phyloP scores from a whole-genome alignment of 2,797 vertebrate species.

The Helicolenus hilgendorfi region DNA sequence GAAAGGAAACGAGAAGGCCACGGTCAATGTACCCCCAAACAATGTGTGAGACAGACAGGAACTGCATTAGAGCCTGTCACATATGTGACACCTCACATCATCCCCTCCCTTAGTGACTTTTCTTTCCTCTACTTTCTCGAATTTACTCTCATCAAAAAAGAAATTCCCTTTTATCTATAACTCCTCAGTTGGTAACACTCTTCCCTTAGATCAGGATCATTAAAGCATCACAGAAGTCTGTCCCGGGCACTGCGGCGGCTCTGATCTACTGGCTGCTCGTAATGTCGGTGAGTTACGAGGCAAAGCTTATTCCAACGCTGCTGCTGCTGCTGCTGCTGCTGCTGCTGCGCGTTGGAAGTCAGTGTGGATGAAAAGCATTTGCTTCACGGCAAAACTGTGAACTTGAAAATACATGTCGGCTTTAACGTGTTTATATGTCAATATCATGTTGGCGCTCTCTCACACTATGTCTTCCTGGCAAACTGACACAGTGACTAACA shows the following conservation, averaged over 20 bases:
- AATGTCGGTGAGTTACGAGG: neutral
- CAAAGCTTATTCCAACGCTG: neutral
- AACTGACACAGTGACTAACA: neutral
- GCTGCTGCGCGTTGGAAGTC: neutral
- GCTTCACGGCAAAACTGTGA: neutral
- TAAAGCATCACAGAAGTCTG: constrained; percentile 7
- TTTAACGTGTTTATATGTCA: constrained; percentile 4
- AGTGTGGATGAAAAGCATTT: neutral
- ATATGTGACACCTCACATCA: neutral
- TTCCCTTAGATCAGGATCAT: constrained; percentile 29
- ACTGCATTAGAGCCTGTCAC: neutral
- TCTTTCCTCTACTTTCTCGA: neutral
- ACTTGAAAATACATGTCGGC: neutral
- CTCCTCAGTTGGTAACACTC: neutral
- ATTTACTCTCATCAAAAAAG: constrained; percentile 28
- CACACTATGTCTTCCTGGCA: neutral
- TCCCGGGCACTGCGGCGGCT: neutral
- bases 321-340: neutral
- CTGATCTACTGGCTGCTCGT: constrained; percentile 4
- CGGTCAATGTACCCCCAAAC: neutral
- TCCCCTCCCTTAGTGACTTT: neutral
- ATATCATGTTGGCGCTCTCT: neutral
- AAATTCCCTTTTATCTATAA: constrained; percentile 19
- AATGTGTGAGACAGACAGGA: neutral
- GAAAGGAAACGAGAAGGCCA: neutral